Conservation (phyloP, 2,113 vertebrate species). For the Anseranas semipalmata region DNA sequence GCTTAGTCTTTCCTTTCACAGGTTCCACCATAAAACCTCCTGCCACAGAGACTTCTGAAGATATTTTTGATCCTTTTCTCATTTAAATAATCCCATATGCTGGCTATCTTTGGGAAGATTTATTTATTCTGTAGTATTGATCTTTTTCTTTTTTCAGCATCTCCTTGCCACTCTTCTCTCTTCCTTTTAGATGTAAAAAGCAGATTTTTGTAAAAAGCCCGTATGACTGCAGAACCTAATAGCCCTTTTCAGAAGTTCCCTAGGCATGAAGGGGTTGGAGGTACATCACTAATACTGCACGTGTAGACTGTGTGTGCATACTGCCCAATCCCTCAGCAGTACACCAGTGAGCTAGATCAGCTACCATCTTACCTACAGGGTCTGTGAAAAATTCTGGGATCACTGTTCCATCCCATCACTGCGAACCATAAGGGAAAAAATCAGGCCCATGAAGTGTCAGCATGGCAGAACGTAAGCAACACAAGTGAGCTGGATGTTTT, state of each 20-base stretch:
- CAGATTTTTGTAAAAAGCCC: background rate
- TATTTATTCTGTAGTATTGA: background rate
- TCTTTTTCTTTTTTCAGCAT: background rate
- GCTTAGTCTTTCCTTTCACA: background rate
- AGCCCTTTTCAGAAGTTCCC: background rate
- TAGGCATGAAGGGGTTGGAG: background rate
- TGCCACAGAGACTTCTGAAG: background rate
- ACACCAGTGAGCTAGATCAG: background rate
- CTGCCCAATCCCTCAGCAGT: background rate
- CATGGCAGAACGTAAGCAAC: background rate
- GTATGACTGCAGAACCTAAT: background rate
- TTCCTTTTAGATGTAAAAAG: background rate
- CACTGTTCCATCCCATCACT: background rate
- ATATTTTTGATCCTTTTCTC: background rate
- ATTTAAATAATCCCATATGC: background rate
- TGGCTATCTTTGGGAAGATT: background rate
- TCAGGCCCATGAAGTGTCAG: accelerated
- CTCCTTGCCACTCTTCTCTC: background rate
- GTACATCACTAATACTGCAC: too few species aligned
- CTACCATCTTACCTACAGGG: background rate
- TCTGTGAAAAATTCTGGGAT: background rate
- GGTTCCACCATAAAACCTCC: background rate
- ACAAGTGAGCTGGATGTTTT: background rate
- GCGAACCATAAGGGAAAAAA: background rate
- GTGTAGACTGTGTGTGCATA: too few species aligned